Base-by-base conservation (phyloP, 2,113 vertebrate species). In the Dascyllus trimaculatus region DNA sequence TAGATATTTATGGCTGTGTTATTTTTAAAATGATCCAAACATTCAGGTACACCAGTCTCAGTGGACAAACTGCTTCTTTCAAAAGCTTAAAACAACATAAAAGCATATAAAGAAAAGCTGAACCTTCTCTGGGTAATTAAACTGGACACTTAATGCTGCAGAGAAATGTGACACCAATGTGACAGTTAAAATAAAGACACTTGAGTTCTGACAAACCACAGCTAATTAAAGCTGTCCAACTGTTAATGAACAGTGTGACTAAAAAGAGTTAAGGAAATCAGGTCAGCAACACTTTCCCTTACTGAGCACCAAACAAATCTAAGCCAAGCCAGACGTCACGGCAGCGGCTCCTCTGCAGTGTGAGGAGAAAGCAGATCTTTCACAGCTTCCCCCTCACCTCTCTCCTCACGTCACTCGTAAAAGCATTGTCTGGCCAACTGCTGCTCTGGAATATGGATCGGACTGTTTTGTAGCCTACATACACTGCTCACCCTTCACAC, bases 381-480 rank as follows among this genome's bases (percentile, higher is more conserved):
- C 67, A 65, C 75, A 56, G 67, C 71, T 25, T n/a, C 54, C 0
- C 2, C 6, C 29, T 53, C 25, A 32, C 35, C 40, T 58, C 65
- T 46, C 64, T 53, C 29, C 72, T 65, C 17, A 6, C 17, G 5
- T 21, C 49, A 66, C 46, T 53, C 0, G 5, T 62, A 51, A 82
- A 69, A 48, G 18, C 32, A 74, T 22, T 13, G 71, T 56, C 48
- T 61, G 49, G 52, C 58, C 26, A 43, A 48, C 56, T 45, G 56
- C 26, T 75, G 8, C 67, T 60, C 53, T 45, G 63, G 72, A 84
- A 80, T 88, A 84, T 67, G 78, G 77, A 86, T 81, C 5, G 32
- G 52, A 21, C 62, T 53, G 43, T 56, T 85, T 60, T 64, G 71
- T 52, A 54, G 46, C 64, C 68, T 26, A 25, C 40, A 24, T 46